Conservation (phyloP, 2,888 invertebrate species). For the Andrena fulva region DNA sequence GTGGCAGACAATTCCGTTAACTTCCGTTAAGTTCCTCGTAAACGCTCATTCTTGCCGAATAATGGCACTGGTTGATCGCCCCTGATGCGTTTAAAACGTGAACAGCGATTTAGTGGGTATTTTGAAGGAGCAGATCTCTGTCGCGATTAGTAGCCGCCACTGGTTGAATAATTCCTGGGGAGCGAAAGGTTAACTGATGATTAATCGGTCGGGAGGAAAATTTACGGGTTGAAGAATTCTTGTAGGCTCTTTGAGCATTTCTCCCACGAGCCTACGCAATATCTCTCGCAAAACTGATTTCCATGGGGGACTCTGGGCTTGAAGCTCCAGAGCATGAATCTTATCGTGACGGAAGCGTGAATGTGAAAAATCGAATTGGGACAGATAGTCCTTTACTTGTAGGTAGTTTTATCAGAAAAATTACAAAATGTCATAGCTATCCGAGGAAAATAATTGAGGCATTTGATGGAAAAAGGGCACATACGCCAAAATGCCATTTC, state of each 20-base stretch:
- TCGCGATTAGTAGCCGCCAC: slow-evolving; percentile 24
- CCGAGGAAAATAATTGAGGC: no score
- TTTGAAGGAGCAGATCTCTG: slow-evolving; percentile 44
- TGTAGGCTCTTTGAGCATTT: not conserved
- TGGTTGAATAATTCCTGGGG: slow-evolving; percentile 15
- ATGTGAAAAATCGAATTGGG: no score
- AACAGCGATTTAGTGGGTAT: slow-evolving; percentile 53
- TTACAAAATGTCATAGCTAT: no score
- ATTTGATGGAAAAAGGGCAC: no score
- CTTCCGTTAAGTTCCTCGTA: slow-evolving; percentile 23
- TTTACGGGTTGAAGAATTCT: not conserved
- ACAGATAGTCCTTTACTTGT: no score
- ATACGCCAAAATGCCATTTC: no score
- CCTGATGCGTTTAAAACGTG: slow-evolving; percentile 35
- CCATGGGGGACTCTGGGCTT: not conserved
- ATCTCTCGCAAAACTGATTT: slow-evolving; percentile 15
- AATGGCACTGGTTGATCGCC: not conserved
- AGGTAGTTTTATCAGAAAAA: no score
- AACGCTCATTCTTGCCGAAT: not conserved
- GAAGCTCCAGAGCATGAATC: no score
- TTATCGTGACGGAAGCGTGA: no score
- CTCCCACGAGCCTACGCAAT: not conserved
- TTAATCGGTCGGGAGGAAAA: slow-evolving; percentile 34
- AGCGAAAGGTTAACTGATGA: slow-evolving; percentile 43
- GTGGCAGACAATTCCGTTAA: slow-evolving; percentile 35